Base-by-base conservation (phyloP, 2,888 invertebrate genomes). In the Asteroscopus sphinx region DNA sequence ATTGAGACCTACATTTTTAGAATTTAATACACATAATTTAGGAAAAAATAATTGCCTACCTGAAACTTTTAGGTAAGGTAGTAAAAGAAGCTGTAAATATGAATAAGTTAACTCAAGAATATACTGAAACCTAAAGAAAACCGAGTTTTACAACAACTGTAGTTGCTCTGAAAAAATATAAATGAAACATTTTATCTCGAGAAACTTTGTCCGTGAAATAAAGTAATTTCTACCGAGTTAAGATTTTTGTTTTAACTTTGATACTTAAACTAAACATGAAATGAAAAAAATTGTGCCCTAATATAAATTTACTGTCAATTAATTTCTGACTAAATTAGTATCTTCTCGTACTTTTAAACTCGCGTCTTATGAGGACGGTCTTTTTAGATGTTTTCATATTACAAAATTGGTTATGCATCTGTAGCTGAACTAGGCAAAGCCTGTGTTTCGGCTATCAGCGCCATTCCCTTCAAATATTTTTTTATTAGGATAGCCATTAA, bases 161-260 rank as follows among this genome's bases (percentile, higher is more conserved):
- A 55, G 35, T 66, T 52, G 36, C 15, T 28, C n/a, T n/a, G n/a
- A n/a, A 64, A 17, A 56, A 56, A 70, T 45, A 17, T 41, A 36
- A 49, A 48, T 41, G 32, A 41, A 54, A 57, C 37, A 21, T 9
- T 56, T 48, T 48, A 62, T 54, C 45, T 49, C 9, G 5, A 21
- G 2, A 41, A 66, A 64, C 32, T 70, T 70, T 51, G 15, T 69
- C 26, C 35, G 42, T 46, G 28, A 51, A 2, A 9, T 17, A 39
- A 46, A 54, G 40, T 46, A 33, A 60, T 40, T 12, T 53, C 40
- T 37, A 15, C 39, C 17, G 17, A 68, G 40, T 53, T 60, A 3
- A 25, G 6, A 49, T 32, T 63, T 53, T 33, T 51, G 28, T 63
- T 44, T 17, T 3, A 45, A 52, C 32, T 55, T 51, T 44, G 16